phyloP scores from a whole-genome alignment of 1,140 invertebrate genomes.

The Acromyrmex echinatior region DNA sequence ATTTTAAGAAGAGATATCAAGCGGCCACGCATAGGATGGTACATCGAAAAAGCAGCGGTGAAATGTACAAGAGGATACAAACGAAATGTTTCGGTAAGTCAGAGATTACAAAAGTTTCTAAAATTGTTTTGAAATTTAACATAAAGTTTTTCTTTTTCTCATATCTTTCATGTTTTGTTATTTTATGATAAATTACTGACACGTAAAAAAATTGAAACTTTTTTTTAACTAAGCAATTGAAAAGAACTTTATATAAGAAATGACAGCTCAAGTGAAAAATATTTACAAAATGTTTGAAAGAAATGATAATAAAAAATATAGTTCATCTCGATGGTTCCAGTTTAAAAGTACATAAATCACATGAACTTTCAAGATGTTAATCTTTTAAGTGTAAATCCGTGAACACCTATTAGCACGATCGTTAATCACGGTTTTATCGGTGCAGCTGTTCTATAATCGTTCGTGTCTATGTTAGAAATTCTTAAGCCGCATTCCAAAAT shows the following conservation, averaged over 20 bases:
- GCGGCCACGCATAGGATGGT: slow-evolving; percentile 95
- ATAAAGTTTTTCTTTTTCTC: background rate
- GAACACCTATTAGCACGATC: slow-evolving; percentile 6
- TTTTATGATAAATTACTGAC: background rate
- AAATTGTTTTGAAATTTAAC: background rate
- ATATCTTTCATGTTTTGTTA: background rate
- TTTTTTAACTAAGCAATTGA: background rate
- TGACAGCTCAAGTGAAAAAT: background rate
- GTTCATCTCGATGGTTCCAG: background rate
- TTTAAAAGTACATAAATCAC: background rate
- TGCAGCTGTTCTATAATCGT: slow-evolving; percentile 19
- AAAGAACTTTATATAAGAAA: background rate
- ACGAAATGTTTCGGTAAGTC: slow-evolving; percentile 93
- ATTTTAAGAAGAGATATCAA: slow-evolving; percentile 95
- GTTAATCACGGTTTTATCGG: slow-evolving; percentile 14
- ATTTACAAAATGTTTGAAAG: background rate
- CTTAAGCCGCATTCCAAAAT: slow-evolving; percentile 49
- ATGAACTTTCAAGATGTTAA: background rate
- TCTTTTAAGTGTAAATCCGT: background rate
- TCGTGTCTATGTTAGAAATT: slow-evolving; percentile 34
- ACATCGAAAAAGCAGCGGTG: slow-evolving; percentile 95
- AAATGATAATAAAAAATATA: background rate
- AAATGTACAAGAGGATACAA: slow-evolving; percentile 95
- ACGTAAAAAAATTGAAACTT: background rate
- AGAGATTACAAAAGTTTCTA: background rate